Evolutionary conservation across 2,113 vertebrate genomes (phyloP), one percentile per base, ranked within the genome.

Genomic region (Solenodon paradoxus): DNA sequence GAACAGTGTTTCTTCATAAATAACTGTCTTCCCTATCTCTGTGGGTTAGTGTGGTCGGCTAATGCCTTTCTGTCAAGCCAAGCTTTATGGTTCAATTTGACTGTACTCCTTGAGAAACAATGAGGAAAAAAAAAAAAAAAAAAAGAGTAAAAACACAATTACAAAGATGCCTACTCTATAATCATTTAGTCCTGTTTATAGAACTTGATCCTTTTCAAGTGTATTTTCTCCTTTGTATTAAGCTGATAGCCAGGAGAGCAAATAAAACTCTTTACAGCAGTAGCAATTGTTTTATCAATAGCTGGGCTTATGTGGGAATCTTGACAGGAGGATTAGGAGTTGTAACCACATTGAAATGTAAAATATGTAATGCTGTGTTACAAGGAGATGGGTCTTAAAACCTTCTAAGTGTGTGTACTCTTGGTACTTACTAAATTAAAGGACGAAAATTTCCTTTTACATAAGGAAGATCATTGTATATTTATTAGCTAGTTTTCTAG

Each of bases 11-110:
- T 81, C 92, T 94, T 90, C 92, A 96, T 97, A 97, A 98, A 98
- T 97, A 97, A 91, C 89, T 87, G 72, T 94, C 92, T 90, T 61
- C 90, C 42, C 79, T 93, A 35, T 97, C 93, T 97, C 53, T 77
- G 93, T 94, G 87, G 66, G 64, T 96, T 92, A 93, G 90, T 95
- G 95, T 45, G 83, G 71, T 80, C 28, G 4, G 85, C 94, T 97
- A 84, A 97, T 97, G 82, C 81, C 80, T 96, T 94, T 88, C 94
- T 97, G 87, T 97, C 95, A 95, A 72, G 92, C 74, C 88, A 84
- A 96, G 71, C 87, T 98, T 97, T 98, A 92, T 96, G 93, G 82
- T 61, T 98, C 95, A 87, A 75, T 97, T 97, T 97, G 32, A 9
- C 89, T 94, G 86, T 63, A 57, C 51, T 93, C 77, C n/a, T 95